Evolutionary conservation across 2,113 vertebrate genomes (phyloP), one percentile per base, ranked within the genome.

Genomic region (Stercorarius parasiticus): DNA sequence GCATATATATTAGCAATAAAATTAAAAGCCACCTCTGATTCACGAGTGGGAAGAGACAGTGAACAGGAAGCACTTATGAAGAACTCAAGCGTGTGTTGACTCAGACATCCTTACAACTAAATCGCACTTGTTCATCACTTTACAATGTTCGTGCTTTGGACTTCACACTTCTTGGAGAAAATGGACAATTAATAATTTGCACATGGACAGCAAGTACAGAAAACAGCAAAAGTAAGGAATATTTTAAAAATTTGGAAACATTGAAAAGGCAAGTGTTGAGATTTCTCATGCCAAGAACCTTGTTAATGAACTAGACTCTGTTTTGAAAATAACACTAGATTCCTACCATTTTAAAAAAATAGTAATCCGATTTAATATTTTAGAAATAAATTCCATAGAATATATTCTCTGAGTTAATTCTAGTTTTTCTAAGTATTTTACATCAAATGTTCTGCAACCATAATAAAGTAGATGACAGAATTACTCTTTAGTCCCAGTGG

Each of bases 331-430:
- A 97, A 94, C 38, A 38, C 42, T 61, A 94, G 74, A 71, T 94
- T 91, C 89, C 66, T 95, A 82, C 79, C 27, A 88, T 87, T 93
- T 93, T 87, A 96, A 97, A 97, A 97, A 95, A 97, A 96, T 97
- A 97, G 84, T 38, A 76, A 95, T 95, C 82, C 50, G 79, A 88
- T 96, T 95, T 94, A 81, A 6, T 95, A 95, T 86, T 96, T 97
- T 90, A 95, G 97, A 92, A 97, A 97, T 97, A 97, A 96, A 76
- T 92, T 95, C 61, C 95, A 64, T 95, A 96, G 88, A 92, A 96
- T 97, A 97, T 96, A 97, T 49, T 96, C 90, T 97, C 88, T 97
- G 80, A 93, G 72, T 95, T 97, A 87, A 81, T 96, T 91, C 82
- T 93, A 84, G 26, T 53, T 94, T 83, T 91, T 81, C n/a, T 47